Percentiles rank a stretch among this genome's conserved stretches.
phyloP scores from a whole-genome alignment of 2,888 invertebrate genomes.

The Phania funesta region DNA sequence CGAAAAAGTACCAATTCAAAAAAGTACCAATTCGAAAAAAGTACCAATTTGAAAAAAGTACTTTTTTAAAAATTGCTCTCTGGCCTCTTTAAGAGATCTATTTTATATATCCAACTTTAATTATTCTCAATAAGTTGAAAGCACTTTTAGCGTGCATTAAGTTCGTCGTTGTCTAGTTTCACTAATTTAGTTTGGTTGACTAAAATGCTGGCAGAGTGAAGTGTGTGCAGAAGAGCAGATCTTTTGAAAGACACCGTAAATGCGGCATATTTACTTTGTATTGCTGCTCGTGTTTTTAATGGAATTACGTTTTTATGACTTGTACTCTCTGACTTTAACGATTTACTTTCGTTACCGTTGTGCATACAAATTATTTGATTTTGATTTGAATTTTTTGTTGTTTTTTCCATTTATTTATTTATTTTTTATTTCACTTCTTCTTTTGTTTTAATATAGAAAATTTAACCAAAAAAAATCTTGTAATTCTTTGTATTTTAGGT shows the following conservation, averaged over 20 bases:
- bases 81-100: too few species aligned
- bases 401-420: neutral
- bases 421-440: neutral
- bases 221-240: constrained; percentile 16
- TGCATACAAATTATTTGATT: constrained; percentile 78
- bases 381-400: constrained; percentile 19
- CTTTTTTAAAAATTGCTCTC: too few species aligned
- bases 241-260: constrained; percentile 59
- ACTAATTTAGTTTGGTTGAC: neutral
- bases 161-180: neutral
- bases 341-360: constrained; percentile 71
- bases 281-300: constrained; percentile 69
- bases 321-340: constrained; percentile 74
- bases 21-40: neutral
- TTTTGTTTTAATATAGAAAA: constrained; percentile 15
- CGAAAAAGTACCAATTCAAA: neutral
- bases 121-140: neutral
- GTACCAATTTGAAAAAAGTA: neutral
- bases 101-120: too few species aligned
- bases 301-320: constrained; percentile 74
- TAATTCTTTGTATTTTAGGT: constrained; percentile 27
- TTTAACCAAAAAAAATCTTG: constrained; percentile 14
- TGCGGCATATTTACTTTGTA: constrained; percentile 65
- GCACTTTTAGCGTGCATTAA: neutral
- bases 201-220: neutral